Evolutionary conservation across 2,797 vertebrate genomes (phyloP), one percentile per base, ranked within the genome.

Genomic region (Sebastes minor): DNA sequence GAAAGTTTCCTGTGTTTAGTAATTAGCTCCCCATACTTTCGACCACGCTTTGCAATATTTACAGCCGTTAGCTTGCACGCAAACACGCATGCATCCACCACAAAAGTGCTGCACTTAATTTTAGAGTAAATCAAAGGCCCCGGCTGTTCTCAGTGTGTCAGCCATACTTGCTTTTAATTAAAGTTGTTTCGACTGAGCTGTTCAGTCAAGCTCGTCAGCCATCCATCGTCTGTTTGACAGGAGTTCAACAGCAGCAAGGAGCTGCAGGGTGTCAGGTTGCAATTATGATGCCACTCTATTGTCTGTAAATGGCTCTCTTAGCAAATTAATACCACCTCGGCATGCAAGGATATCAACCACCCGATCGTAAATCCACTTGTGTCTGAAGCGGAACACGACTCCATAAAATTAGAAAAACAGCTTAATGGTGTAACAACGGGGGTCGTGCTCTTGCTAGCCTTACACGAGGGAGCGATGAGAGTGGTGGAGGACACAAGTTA

Each of bases 131-230:
- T 86, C 84, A 84, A 76, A 64, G 42, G 42, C 52, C 61, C 42
- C 3, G 42, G 38, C 77, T 77, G 78, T 65, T 92, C 81, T 83
- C 75, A 74, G 77, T 69, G 63, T 78, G 61, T 81, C 86, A 74
- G 71, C 88, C 85, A 85, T 83, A 88, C 79, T 89, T 81, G 76
- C 80, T 91, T 94, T 93, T 91, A 94, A 94, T 94, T 91, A 92
- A 94, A 93, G 82, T 78, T 72, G 80, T 84, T 89, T 88, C 61
- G 55, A 49, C 74, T 42, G 53, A 25, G 76, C 63, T 88, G 81
- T 80, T 86, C 80, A 89, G 55, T 88, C 74, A 61, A 73, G 87
- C 82, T 74, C 77, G 78, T 87, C 81, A 68, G 42, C 73, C 38
- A 86, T 88, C 77, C 83, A 80, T 92, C 83, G 59, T 65, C 66